phyloP scores from a whole-genome alignment of 1,140 invertebrate species.

The Neelides sp. region DNA sequence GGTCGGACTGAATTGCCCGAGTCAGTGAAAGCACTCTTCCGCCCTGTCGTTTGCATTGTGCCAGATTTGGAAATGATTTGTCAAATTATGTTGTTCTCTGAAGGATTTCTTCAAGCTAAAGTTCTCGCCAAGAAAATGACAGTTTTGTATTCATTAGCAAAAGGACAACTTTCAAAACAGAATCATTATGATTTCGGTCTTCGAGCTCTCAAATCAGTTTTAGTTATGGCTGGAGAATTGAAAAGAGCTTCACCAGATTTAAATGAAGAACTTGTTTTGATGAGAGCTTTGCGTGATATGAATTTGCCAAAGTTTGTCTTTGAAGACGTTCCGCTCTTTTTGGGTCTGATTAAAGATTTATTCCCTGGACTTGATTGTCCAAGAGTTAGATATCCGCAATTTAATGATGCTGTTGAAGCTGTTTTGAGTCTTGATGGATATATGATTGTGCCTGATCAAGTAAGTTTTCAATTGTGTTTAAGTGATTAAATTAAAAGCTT shows the following conservation, averaged over 20 bases:
- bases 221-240: constrained; percentile 74
- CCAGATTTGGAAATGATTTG: constrained; percentile 83
- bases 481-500: constrained; percentile 4
- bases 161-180: constrained; percentile 78
- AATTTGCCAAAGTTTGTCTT: constrained; percentile 83
- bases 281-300: constrained; percentile 79
- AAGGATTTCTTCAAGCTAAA: constrained; percentile 75
- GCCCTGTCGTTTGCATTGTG: constrained; percentile 76
- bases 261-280: constrained; percentile 68
- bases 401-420: constrained; percentile 61
- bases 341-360: constrained; percentile 72
- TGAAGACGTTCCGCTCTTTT: constrained; percentile 77
- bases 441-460: constrained; percentile 60
- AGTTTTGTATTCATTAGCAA: constrained; percentile 67
- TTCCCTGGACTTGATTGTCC: constrained; percentile 80
- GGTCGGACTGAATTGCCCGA: constrained; percentile 78
- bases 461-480: constrained; percentile 38
- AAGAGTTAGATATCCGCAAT: constrained; percentile 66
- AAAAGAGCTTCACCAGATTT: constrained; percentile 60
- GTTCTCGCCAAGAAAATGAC: constrained; percentile 85
- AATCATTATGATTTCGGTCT: constrained; percentile 90
- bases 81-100: constrained; percentile 77
- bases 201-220: constrained; percentile 69
- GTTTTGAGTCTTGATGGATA: constrained; percentile 53
- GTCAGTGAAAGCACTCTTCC: constrained; percentile 76